Base-by-base conservation (phyloP, 2,797 vertebrate genomes). In the Sebastes steindachneri region DNA sequence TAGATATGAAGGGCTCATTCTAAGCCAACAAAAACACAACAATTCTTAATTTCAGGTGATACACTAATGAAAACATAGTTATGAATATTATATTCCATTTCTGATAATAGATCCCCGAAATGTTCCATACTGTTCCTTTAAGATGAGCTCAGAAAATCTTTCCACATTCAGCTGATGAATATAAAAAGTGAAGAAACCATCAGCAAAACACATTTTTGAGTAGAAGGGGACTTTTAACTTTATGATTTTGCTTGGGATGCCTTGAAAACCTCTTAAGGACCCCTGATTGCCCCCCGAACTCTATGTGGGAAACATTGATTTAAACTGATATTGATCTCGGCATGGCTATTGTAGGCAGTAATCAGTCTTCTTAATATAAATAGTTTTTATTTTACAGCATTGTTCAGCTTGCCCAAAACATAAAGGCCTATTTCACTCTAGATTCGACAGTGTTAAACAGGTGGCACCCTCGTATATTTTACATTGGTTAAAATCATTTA, bases 381-480 rank as follows among this genome's bases (percentile, higher is more conserved):
- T 96, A 93, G 93, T 79, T 89, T 96, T 98, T 98, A 98, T 98
- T 98, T 96, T 97, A 98, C 96, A 97, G 95, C 96, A 94, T 96
- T 94, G 95, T 96, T 95, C 95, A 94, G 94, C 96, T 96, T 92
- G 94, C 95, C 94, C 96, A 97, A 96, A 97, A 95, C 93, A 94
- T 86, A 88, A 94, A 93, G 89, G 89, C 90, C 88, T 94, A 87
- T 89, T 86, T 94, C 91, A 87, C 87, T 90, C 82, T 93, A 95
- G 77, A 85, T 88, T 83, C 72, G 87, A 95, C 93, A 93, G 95
- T 95, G 90, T 95, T 93, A 75, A 95, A 94, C 92, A 95, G 77
- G 86, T 94, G 88, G 92, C 88, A 90, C 90, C 81, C 84, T 92
- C 15, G 65, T 94, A 89, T 89, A 91, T 86, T 89, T 91, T 89